A percentile compares a stretch with the other conserved stretches of the same genome.
Conservation (phyloP, 2,888 invertebrate species). For the Calameuta pallipes region DNA sequence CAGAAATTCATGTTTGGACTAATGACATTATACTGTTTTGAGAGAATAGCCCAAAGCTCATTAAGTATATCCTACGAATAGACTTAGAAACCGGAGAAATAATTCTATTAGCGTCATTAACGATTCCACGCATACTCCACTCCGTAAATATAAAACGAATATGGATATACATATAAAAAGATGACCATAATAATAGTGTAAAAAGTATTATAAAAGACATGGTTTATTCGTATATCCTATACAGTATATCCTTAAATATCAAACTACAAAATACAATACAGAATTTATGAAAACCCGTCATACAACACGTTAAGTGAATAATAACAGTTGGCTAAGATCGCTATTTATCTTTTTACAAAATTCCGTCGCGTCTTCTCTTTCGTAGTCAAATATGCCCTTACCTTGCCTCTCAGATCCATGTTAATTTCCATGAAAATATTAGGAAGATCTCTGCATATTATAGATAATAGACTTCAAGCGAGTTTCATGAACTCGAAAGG, state of each 20-base stretch:
- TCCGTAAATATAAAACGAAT: neutral
- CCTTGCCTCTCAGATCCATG: neutral
- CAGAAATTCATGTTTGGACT: neutral
- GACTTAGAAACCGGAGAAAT: neutral
- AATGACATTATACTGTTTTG: neutral
- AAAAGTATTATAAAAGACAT: constrained; percentile 24
- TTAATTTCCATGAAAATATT: neutral
- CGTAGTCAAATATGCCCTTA: neutral
- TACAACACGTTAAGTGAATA: constrained; percentile 1
- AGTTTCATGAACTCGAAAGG: neutral
- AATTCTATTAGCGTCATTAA: neutral
- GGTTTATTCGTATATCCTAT: constrained; percentile 26
- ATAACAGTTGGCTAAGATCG: neutral
- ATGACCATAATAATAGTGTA: neutral
- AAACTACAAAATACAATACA: constrained; percentile 38
- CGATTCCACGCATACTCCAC: neutral
- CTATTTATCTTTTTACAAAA: constrained; percentile 23
- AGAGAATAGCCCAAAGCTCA: neutral
- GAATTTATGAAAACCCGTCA: constrained; percentile 17
- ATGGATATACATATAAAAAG: neutral
- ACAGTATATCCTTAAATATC: constrained; percentile 31
- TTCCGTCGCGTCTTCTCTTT: neutral
- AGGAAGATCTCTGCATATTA: neutral
- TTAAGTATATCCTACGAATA: neutral
- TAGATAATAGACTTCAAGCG: neutral